Evolutionary conservation across 2,113 vertebrate genomes (phyloP).

Genomic region (Formicarius rufipectus): DNA sequence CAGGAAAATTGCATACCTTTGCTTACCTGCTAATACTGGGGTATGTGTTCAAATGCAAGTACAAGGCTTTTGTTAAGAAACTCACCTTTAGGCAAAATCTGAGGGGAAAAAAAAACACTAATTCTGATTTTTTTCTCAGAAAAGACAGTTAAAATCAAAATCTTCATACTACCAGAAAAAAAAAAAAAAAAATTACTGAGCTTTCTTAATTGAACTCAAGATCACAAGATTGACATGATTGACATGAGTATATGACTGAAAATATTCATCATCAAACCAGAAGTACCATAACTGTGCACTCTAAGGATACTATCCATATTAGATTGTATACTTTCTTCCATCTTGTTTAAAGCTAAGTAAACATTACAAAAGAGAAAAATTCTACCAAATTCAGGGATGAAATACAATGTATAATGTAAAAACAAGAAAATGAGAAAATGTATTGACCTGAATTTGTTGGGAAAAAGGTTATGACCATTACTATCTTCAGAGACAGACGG

Average conservation of each 20-base stretch:
- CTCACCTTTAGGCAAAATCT: not conserved
- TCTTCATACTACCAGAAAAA: not conserved
- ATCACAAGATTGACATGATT: not conserved
- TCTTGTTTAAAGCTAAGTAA: not conserved
- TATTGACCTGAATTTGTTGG: not conserved
- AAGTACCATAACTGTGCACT: not conserved
- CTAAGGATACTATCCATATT: not conserved
- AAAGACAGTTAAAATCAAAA: not conserved
- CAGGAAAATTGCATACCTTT: constrained; percentile 53
- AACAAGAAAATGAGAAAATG: not conserved
- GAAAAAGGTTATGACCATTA: not conserved
- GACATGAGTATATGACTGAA: not conserved
- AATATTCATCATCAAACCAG: not conserved
- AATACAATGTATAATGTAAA: not conserved
- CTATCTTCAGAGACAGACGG: not conserved
- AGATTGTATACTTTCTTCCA: not conserved
- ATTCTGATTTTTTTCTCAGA: not conserved
- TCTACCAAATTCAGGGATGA: not conserved
- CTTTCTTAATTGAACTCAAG: not conserved
- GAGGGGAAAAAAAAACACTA: not conserved
- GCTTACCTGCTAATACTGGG: constrained; percentile 46
- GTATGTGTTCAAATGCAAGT: not conserved
- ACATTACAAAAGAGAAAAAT: not conserved
- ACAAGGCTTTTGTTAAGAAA: constrained; percentile 45
- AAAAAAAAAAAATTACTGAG: not conserved